Evolutionary conservation across 2,797 vertebrate species (phyloP).

Genomic region (Apogon hyalosoma): DNA sequence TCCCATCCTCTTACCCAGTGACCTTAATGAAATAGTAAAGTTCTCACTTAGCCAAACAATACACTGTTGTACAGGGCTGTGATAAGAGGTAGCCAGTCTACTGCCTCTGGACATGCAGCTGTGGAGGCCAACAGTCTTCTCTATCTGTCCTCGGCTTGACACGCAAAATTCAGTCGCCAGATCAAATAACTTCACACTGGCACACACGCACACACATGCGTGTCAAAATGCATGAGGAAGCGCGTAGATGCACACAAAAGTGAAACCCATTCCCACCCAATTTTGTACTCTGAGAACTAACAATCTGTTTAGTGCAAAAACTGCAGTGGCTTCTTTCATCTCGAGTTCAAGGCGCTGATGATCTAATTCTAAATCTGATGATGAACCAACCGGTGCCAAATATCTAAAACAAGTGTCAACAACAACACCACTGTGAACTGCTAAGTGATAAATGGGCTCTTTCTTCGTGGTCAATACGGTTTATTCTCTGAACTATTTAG

Average conservation of each 20-base stretch:
- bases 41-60: constrained; percentile 80
- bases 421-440: constrained; percentile 65
- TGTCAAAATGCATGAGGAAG: constrained; percentile 53
- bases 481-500: constrained; percentile 59
- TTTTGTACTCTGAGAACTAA: constrained; percentile 62
- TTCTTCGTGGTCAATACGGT: constrained; percentile 62
- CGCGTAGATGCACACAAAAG: constrained; percentile 29
- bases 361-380: constrained; percentile 76
- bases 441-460: constrained; percentile 67
- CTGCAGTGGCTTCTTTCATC: constrained; percentile 66
- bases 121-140: constrained; percentile 61
- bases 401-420: constrained; percentile 70
- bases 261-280: constrained; percentile 61
- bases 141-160: constrained; percentile 63
- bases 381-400: constrained; percentile 63
- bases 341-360: constrained; percentile 64
- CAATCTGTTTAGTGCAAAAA: constrained; percentile 68
- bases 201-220: constrained; percentile 41
- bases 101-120: constrained; percentile 82
- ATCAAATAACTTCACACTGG: constrained; percentile 69
- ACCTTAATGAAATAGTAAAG: constrained; percentile 76
- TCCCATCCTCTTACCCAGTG: constrained; percentile 76
- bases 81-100: constrained; percentile 71
- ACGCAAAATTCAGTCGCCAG: constrained; percentile 57
- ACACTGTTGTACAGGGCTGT: constrained; percentile 71